Evolutionary conservation across 2,888 invertebrate genomes (phyloP).

Genomic region (Tupiocoris notatus): DNA sequence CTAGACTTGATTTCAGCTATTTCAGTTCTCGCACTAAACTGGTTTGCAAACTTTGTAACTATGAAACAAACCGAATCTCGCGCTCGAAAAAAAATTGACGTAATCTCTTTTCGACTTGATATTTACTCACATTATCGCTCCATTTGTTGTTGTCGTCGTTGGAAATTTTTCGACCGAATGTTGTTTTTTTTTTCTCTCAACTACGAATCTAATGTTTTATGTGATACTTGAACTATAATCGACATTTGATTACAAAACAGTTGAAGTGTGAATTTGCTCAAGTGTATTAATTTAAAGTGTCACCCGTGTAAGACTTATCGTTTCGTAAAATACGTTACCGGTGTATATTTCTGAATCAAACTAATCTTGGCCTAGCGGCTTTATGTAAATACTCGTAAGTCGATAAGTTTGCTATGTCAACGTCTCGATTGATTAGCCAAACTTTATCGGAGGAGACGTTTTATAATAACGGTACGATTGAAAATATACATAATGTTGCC

Average conservation of each 20-base stretch:
- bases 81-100: too few relatives aligned
- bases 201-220: neutral
- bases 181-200: neutral
- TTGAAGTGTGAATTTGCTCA: conserved; percentile 46
- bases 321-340: conserved; percentile 17
- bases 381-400: neutral
- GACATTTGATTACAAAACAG: conserved; percentile 42
- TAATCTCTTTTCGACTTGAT: too few relatives aligned
- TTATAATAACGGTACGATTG: neutral
- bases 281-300: conserved; percentile 41
- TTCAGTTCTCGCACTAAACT: too few relatives aligned
- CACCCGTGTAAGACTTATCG: conserved; percentile 41
- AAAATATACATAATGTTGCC: conserved; percentile 9
- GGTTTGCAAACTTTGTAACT: too few relatives aligned
- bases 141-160: neutral
- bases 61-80: too few relatives aligned
- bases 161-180: neutral
- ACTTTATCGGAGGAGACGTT: neutral
- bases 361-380: conserved; percentile 25
- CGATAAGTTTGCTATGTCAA: neutral
- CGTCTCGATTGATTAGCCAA: conserved; percentile 6
- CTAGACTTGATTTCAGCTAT: too few relatives aligned
- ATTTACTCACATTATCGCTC: too few relatives aligned
- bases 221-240: conserved; percentile 24
- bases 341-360: conserved; percentile 5